Conservation (phyloP, 2,888 invertebrate genomes). For the Branchinecta sandiegonensis region DNA sequence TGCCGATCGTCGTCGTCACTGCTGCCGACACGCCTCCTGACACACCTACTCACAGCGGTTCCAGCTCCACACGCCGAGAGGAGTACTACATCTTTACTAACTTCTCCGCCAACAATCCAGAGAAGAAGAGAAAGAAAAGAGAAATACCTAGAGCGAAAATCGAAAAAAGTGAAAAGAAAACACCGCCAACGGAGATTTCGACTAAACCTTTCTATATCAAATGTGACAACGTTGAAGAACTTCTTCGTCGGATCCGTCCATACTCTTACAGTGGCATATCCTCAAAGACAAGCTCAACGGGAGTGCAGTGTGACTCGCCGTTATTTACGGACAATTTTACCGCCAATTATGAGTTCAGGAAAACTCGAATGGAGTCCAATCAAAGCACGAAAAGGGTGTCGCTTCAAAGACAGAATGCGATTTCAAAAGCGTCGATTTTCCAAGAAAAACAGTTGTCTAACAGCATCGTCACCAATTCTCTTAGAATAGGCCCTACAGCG, state of each 20-base stretch:
- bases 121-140: neutral
- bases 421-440: constrained; percentile 8
- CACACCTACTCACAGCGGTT: neutral
- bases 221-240: neutral
- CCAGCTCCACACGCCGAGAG: neutral
- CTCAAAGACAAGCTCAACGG: neutral
- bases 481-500: neutral
- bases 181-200: neutral
- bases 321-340: neutral
- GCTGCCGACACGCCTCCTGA: neutral
- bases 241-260: neutral
- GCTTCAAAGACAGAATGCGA: neutral
- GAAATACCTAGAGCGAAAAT: neutral
- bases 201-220: constrained; percentile 3
- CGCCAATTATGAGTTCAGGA: neutral
- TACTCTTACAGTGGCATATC: neutral
- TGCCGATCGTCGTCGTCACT: constrained; percentile 6
- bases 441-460: neutral
- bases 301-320: neutral
- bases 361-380: too few relatives aligned
- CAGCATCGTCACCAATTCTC: neutral
- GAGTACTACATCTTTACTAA: neutral
- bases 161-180: constrained; percentile 9
- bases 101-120: neutral
- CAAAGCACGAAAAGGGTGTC: neutral